Conservation (phyloP, 2,888 invertebrate species). For the Cephus pulcher region DNA sequence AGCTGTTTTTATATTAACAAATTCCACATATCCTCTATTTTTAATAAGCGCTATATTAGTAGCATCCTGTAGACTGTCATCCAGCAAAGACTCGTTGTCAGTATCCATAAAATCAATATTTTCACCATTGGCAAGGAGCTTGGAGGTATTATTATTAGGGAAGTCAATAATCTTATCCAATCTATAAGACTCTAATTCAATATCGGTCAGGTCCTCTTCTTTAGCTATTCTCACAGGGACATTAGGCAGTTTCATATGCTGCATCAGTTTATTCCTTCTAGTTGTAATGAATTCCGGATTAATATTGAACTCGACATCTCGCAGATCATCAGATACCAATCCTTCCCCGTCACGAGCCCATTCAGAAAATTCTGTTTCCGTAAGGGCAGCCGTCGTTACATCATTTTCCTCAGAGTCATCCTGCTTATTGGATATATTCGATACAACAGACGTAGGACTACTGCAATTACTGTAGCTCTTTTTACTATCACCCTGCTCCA, state of each 20-base stretch:
- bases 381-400: conserved; percentile 78
- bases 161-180: conserved; percentile 31
- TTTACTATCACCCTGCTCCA: conserved; percentile 37
- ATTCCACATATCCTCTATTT: conserved; percentile 77
- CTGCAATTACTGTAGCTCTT: conserved; percentile 66
- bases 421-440: conserved; percentile 49
- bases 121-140: conserved; percentile 68
- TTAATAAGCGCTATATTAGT: conserved; percentile 69
- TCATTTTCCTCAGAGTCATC: conserved; percentile 76
- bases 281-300: conserved; percentile 67
- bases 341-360: conserved; percentile 85
- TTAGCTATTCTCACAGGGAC: conserved; percentile 47
- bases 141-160: conserved; percentile 54
- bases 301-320: conserved; percentile 73
- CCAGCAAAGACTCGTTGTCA: conserved; percentile 82
- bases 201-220: conserved; percentile 63
- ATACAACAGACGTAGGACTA: conserved; percentile 70
- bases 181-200: conserved; percentile 63
- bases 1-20: conserved; percentile 68
- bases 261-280: conserved; percentile 39
- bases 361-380: conserved; percentile 90
- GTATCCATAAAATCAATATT: conserved; percentile 90
- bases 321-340: conserved; percentile 79
- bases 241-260: conserved; percentile 18
- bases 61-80: conserved; percentile 72